Conservation (phyloP, 1,140 invertebrate genomes). For the Gerris buenoi region DNA sequence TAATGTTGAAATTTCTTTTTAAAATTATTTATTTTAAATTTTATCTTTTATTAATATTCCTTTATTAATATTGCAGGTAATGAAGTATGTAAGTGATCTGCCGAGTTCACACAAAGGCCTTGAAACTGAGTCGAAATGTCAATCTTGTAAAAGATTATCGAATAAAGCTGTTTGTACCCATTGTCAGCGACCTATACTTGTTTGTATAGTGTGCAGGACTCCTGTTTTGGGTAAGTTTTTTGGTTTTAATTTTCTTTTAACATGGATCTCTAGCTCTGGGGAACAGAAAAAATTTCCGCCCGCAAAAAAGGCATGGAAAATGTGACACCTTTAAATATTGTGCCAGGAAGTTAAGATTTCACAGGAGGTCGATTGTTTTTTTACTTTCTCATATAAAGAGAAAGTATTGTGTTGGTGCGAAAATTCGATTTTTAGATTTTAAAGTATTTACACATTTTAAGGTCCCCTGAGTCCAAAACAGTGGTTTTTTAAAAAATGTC, state of each 20-base stretch:
- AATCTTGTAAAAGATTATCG: constrained; percentile 42
- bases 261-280: constrained; percentile 16
- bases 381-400: too few relatives aligned
- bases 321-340: too few relatives aligned
- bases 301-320: too few relatives aligned
- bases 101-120: constrained; percentile 44
- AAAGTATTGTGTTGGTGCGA: too few relatives aligned
- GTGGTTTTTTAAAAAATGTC: too few relatives aligned
- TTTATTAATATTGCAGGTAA: constrained; percentile 34
- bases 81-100: constrained; percentile 54
- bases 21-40: not conserved
- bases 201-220: constrained; percentile 70
- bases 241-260: not conserved
- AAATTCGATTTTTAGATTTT: too few relatives aligned
- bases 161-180: constrained; percentile 41
- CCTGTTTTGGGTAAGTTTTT: constrained; percentile 53
- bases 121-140: constrained; percentile 62
- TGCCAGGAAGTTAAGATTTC: too few relatives aligned
- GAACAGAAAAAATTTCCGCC: too few relatives aligned
- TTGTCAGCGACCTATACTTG: constrained; percentile 54
- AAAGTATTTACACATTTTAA: too few relatives aligned
- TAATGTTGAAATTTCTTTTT: constrained; percentile 10
- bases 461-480: too few relatives aligned
- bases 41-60: not conserved
- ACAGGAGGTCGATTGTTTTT: too few relatives aligned